Conservation (phyloP, 35 echinoderm and acorn worm species). For the Ophioderma brevispina region DNA sequence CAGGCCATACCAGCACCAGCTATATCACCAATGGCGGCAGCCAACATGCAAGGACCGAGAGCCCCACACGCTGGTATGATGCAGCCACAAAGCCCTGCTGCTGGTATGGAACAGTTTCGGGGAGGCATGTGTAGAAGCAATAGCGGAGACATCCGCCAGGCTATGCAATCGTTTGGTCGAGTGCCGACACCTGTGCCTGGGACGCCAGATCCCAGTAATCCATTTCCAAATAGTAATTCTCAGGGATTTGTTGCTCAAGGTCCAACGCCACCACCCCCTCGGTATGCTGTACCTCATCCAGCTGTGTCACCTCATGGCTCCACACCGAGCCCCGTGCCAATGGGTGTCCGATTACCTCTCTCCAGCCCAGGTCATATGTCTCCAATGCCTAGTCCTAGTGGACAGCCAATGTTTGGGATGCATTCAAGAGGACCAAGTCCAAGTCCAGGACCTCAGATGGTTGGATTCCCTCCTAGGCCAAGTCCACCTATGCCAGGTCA, state of each 20-base stretch:
- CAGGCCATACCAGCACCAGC: slow-evolving; percentile 24
- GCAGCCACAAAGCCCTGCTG: not conserved
- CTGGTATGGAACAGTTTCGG: slow-evolving; percentile 8
- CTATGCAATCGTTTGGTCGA: slow-evolving; percentile 8
- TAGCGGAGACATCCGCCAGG: slow-evolving; percentile 17
- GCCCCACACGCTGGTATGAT: slow-evolving; percentile 12
- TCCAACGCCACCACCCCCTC: not conserved
- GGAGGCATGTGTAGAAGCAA: slow-evolving; percentile 20
- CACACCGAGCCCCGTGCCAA: slow-evolving; percentile 20
- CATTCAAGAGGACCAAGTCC: slow-evolving; percentile 46
- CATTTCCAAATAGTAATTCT: not conserved
- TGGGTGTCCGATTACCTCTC: slow-evolving; percentile 27
- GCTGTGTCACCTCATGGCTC: slow-evolving; percentile 1
- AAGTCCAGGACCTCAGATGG: slow-evolving; percentile 31
- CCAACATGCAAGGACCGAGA: slow-evolving; percentile 26
- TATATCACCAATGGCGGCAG: slow-evolving; percentile 6
- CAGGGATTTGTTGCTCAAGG: slow-evolving; percentile 11
- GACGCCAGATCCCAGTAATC: not conserved
- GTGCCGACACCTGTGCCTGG: not conserved
- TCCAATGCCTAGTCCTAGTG: slow-evolving; percentile 46
- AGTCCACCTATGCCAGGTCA: slow-evolving; percentile 12
- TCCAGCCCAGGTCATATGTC: slow-evolving; percentile 55
- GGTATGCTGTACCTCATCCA: not conserved
- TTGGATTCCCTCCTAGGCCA: slow-evolving; percentile 19
- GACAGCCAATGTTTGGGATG: slow-evolving; percentile 39